A percentile compares a stretch with the other conserved stretches of the same genome.
phyloP scores from a whole-genome alignment of 2,113 vertebrate genomes.

The Rhipidura dahli region DNA sequence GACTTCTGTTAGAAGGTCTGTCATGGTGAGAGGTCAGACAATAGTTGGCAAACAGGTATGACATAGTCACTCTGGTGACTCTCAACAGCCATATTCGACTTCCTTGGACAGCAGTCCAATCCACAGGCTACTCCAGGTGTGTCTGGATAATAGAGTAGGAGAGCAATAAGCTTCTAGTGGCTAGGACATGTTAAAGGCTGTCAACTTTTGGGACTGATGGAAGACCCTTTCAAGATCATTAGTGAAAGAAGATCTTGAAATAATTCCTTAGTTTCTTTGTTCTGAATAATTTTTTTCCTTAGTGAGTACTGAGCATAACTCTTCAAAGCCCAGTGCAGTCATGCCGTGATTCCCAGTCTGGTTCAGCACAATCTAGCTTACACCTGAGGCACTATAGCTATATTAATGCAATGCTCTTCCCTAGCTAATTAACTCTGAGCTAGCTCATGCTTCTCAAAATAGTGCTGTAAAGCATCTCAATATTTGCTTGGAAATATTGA shows the following conservation, averaged over 20 bases:
- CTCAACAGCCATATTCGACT: neutral
- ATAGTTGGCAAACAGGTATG: neutral
- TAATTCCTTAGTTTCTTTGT: neutral
- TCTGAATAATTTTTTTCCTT: neutral
- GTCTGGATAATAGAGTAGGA: neutral
- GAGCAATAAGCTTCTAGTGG: neutral
- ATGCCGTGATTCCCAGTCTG: neutral
- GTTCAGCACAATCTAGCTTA: neutral
- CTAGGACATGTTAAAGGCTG: neutral
- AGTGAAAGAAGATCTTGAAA: neutral
- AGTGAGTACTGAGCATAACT: neutral
- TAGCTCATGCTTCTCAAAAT: neutral
- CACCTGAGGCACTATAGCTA: neutral
- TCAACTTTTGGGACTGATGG: neutral
- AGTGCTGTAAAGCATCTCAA: neutral
- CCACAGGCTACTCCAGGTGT: neutral
- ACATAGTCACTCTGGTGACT: neutral
- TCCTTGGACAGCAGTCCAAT: neutral
- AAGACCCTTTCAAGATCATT: neutral
- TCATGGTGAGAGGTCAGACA: neutral
- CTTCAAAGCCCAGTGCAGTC: neutral
- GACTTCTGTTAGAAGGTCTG: neutral
- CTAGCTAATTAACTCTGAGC: constrained; percentile 16
- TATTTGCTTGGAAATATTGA: neutral
- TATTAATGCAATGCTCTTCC: neutral